Conservation (phyloP, 2,113 vertebrate genomes). For the Serinus canaria region DNA sequence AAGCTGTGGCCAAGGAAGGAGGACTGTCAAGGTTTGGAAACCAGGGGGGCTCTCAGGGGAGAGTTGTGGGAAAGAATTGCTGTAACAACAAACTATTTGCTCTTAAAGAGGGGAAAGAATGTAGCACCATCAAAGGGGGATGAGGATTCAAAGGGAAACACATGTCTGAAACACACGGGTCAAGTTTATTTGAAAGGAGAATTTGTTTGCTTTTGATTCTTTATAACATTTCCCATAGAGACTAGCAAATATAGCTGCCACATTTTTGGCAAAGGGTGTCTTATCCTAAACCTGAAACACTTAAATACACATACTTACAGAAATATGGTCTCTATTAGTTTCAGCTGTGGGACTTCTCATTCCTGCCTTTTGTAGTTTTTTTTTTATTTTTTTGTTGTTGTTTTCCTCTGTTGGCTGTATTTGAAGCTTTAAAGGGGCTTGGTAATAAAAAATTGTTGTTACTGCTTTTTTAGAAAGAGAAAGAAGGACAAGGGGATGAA, state of each 20-base stretch:
- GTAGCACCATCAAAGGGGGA: not conserved
- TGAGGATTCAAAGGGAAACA: not conserved
- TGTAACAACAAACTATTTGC: not conserved
- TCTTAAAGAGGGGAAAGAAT: not conserved
- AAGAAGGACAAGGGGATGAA: not conserved
- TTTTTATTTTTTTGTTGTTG: not conserved
- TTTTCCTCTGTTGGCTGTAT: not conserved
- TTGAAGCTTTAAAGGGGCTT: not conserved
- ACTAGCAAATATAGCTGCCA: slow-evolving; percentile 17
- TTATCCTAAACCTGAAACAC: slow-evolving; percentile 12
- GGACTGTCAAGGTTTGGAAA: not conserved
- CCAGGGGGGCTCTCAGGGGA: not conserved
- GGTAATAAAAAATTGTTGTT: not conserved
- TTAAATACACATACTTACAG: not conserved
- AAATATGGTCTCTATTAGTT: slow-evolving; percentile 30
- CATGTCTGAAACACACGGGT: not conserved
- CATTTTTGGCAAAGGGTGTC: slow-evolving; percentile 33
- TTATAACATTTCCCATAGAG: slow-evolving; percentile 5
- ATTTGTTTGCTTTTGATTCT: slow-evolving; percentile 46
- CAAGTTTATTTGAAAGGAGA: slow-evolving; percentile 37
- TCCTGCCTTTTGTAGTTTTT: not conserved
- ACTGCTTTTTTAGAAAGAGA: not conserved
- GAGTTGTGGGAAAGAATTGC: not conserved
- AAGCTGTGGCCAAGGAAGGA: not conserved
- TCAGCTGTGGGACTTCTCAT: not conserved